Base-by-base conservation (phyloP, 2,888 invertebrate genomes). In the Timema cristinae region DNA sequence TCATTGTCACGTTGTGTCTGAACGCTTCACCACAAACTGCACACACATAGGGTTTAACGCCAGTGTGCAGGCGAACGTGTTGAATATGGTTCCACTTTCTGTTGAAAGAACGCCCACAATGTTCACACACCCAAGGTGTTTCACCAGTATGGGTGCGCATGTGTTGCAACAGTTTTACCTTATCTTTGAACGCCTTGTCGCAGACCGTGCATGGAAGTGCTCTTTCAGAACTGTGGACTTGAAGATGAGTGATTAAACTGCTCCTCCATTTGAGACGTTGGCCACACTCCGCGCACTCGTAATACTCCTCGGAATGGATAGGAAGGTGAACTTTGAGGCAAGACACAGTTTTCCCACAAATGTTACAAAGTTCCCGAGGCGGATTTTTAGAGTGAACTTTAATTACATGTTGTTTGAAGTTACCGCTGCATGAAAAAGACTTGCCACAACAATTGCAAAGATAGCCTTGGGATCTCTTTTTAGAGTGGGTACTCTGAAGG, bases 81-180 rank as follows among this genome's bases (percentile, higher is more conserved):
- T 71, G 71, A 13, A 67, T 71, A 6, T 67, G 51, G n/a, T 71
- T 71, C 71, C 71, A 71, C 47, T 71, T 71, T 10, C 61, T 61
- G 5, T 59, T 67, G 51, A 71, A 71, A 7, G 48, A 50, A 8
- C 71, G 67, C 48, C 15, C 54, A 50, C 71, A 71, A 15, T 67
- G 68, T 8, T 50, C 8, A 50, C 71, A 71, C 0, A 51, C 59
- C 51, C 51, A 68, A n/a, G 71, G 71, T 15, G 59, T 71, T 13
- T 71, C 71, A 11, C 67, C 67, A 15, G 71, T 71, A 50, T 71
- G 71, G 50, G 68, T 68, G 11, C 67, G 50, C 8, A 67, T 67
- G 61, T 71, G 71, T 13, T 67, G 59, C 59, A 67, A 50, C 15
- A 71, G 48, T 13, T 71, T 67, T 50, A 67, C 67, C 16, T 71